phyloP scores from a whole-genome alignment of 2,797 vertebrate species.

The Aphelocoma californica region DNA sequence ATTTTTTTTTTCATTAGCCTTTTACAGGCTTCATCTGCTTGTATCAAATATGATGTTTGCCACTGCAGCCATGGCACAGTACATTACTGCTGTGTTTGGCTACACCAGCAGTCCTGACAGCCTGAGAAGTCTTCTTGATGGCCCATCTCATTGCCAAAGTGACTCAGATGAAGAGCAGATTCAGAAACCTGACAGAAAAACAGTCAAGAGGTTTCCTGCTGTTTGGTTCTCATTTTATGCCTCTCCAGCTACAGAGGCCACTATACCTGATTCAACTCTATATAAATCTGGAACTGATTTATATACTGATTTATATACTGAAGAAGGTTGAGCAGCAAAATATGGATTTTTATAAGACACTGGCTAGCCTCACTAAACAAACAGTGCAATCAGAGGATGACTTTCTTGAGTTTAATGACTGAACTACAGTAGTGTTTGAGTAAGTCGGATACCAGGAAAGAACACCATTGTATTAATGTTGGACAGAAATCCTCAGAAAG shows the following conservation, averaged over 20 bases:
- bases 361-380: not conserved
- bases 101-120: not conserved
- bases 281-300: not conserved
- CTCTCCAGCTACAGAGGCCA: not conserved
- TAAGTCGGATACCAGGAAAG: not conserved
- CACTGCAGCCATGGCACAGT: not conserved
- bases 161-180: accelerated
- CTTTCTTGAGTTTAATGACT: not conserved
- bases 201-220: not conserved
- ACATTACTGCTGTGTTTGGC: not conserved
- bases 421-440: not conserved
- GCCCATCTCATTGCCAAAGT: not conserved
- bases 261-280: not conserved
- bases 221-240: not conserved
- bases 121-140: not conserved
- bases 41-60: not conserved
- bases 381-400: not conserved
- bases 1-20: not conserved
- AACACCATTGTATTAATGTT: accelerated
- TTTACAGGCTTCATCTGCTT: not conserved
- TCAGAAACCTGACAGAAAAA: not conserved
- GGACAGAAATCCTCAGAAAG: not conserved
- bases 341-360: not conserved
- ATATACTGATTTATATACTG: not conserved
- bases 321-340: not conserved